Conservation (phyloP, 2,113 vertebrate species). For the Mohoua ochrocephala region DNA sequence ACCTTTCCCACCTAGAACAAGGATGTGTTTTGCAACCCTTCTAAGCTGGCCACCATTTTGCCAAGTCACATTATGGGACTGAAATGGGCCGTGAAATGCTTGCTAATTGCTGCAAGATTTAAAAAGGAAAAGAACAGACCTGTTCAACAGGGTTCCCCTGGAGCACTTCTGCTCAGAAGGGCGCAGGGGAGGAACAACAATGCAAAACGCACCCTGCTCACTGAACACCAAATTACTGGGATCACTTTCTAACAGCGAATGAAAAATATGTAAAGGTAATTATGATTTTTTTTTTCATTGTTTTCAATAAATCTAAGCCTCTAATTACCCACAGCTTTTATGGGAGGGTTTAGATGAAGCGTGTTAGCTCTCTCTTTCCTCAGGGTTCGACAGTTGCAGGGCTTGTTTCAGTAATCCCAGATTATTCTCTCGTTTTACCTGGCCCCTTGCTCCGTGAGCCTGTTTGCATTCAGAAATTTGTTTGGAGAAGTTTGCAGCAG, state of each 20-base stretch:
- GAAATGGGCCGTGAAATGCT: constrained; percentile 86
- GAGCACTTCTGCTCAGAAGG: constrained; percentile 37
- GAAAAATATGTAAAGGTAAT: constrained; percentile 78
- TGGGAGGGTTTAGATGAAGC: constrained; percentile 38
- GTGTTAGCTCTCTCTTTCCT: constrained; percentile 47
- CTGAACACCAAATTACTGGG: constrained; percentile 70
- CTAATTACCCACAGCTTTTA: constrained; percentile 68
- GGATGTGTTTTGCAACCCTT: constrained; percentile 57
- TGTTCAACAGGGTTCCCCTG: constrained; percentile 15
- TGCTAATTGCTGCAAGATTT: constrained; percentile 82
- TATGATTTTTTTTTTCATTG: constrained; percentile 73
- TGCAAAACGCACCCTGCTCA: constrained; percentile 54
- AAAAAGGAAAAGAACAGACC: constrained; percentile 60
- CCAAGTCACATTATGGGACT: constrained; percentile 70
- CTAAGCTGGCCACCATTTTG: constrained; percentile 65
- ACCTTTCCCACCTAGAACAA: constrained; percentile 55
- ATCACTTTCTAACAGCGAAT: constrained; percentile 73
- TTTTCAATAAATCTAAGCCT: constrained; percentile 74
- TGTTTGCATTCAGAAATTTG: background rate
- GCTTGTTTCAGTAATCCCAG: constrained; percentile 48
- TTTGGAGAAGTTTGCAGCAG: background rate
- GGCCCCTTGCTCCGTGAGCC: constrained; percentile 32
- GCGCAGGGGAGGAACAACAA: constrained; percentile 44
- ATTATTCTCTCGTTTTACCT: constrained; percentile 54
- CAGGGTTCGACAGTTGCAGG: constrained; percentile 41